Base-by-base conservation (phyloP, 2,888 invertebrate genomes). In the Osmoderma eremita region DNA sequence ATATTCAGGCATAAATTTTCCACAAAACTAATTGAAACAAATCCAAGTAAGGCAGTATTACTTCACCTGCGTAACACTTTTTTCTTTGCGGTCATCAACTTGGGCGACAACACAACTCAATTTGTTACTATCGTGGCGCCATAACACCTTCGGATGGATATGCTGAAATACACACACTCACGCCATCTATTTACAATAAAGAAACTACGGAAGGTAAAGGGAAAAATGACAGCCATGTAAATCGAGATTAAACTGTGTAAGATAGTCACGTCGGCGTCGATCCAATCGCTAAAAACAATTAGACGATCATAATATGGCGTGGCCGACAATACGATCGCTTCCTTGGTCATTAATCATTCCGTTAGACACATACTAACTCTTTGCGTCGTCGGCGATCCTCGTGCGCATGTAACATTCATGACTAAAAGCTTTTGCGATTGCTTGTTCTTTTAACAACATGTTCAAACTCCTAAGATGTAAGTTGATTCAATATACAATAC, bases 311-410 rank as follows among this genome's bases (percentile, higher is more conserved):
- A 76, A 76, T 72, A 72, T 75, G 75, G 73, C 73, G 74, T 75
- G 78, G 76, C 76, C 74, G 77, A 78, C 77, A 77, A 77, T 75
- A 76, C 76, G 75, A 77, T 76, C 75, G 77, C 77, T 78, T 79
- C 79, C 78, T 79, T 77, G 74, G 76, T 77, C 78, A 78, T 79
- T 77, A 78, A 79, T 79, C 78, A 78, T 76, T 68, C 67, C 64
- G 24, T 53, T 53, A 17, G 30, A 53, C 53, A 53, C 36, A 53
- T 22, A 13, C 22, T 51, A 30, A 30, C 30, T 30, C 30, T 30
- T 2, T 30, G 30, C 30, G n/a, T 30, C 10, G 30, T 30, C 30
- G 30, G 30, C 30, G 30, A 30, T 5, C 30, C 5, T 30, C 30
- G 30, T 5, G 10, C 10, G 30, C 8, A 4, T 30, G 30, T 30